These are phyloP conservation scores for Microplitis deprimator DNA, from an alignment of 2,888 invertebrate species.

Conservation along the genomic window DNA sequence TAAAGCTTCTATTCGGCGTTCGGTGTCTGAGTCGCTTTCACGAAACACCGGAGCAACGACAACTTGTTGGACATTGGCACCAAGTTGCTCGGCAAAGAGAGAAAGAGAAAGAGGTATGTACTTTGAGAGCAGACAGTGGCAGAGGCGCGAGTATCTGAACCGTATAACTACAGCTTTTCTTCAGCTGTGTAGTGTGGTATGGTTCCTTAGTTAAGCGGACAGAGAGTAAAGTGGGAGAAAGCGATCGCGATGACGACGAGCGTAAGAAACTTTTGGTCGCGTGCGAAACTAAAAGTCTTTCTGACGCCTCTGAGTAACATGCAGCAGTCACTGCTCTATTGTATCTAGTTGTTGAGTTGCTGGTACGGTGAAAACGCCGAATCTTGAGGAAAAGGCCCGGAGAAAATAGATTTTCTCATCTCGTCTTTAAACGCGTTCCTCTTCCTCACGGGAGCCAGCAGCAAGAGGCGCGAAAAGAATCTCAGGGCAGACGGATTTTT, in stretches of 20 bases:
- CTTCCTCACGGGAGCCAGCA: background rate
- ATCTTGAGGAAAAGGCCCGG: background rate
- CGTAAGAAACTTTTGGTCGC: conserved; percentile 39
- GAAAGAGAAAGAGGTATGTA: background rate
- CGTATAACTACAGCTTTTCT: no score
- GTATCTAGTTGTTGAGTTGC: background rate
- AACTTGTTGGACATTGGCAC: conserved; percentile 56
- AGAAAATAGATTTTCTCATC: conserved; percentile 1
- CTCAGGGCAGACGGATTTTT: conserved; percentile 26
- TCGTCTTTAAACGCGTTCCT: background rate
- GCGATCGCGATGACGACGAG: conserved; percentile 34
- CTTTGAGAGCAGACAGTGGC: background rate
- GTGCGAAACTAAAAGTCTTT: conserved; percentile 31
- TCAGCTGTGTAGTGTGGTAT: no score
- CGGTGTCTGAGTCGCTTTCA: conserved; percentile 33
- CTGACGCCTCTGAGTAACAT: conserved; percentile 9
- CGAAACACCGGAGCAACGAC: conserved; percentile 46
- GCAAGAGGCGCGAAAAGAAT: conserved; percentile 18
- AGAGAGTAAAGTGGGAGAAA: background rate
- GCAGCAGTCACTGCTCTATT: conserved; percentile 10
- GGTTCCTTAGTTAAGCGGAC: no score
- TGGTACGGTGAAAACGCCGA: background rate
- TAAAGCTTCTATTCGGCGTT: conserved; percentile 9
- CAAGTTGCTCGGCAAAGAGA: conserved; percentile 35
- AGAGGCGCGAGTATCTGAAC: conserved; percentile 1